A percentile compares a stretch with the other conserved stretches of the same genome.
phyloP scores from a whole-genome alignment of 2,888 invertebrate genomes.

The Prenolepis imparis region DNA sequence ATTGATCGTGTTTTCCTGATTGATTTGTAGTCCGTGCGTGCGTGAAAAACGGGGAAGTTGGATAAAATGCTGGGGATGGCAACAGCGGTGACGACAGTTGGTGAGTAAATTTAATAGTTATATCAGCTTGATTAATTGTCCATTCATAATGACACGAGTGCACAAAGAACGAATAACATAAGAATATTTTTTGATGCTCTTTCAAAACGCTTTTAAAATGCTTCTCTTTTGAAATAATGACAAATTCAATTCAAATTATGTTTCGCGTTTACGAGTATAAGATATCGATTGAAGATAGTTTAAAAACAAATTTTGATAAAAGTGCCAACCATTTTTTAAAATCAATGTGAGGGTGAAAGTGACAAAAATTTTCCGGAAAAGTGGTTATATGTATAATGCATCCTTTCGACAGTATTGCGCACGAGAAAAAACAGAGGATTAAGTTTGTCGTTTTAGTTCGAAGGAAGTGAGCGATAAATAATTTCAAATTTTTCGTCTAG shows the following conservation, averaged over 20 bases:
- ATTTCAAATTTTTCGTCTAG: background rate
- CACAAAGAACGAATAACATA: background rate
- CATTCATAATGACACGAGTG: background rate
- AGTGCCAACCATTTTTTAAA: background rate
- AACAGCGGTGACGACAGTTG: background rate
- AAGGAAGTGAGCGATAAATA: constrained; percentile 19
- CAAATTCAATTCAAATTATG: background rate
- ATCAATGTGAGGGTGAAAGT: constrained; percentile 8
- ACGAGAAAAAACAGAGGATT: background rate
- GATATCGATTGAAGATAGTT: background rate
- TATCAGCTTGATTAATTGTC: background rate
- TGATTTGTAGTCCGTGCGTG: background rate
- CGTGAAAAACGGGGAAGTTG: background rate
- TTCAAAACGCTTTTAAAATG: background rate
- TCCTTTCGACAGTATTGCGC: background rate
- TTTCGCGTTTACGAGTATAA: background rate
- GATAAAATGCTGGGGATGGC: background rate
- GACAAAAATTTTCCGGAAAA: background rate
- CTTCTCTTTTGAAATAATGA: background rate
- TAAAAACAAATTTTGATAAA: background rate
- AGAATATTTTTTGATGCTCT: background rate
- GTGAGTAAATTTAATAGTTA: background rate
- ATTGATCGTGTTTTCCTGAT: background rate
- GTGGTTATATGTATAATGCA: background rate
- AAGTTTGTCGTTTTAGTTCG: background rate